Percentiles rank a stretch among this genome's conserved stretches.
Conservation (phyloP, 2,888 invertebrate species). For the Caenorhabditis sp. region DNA sequence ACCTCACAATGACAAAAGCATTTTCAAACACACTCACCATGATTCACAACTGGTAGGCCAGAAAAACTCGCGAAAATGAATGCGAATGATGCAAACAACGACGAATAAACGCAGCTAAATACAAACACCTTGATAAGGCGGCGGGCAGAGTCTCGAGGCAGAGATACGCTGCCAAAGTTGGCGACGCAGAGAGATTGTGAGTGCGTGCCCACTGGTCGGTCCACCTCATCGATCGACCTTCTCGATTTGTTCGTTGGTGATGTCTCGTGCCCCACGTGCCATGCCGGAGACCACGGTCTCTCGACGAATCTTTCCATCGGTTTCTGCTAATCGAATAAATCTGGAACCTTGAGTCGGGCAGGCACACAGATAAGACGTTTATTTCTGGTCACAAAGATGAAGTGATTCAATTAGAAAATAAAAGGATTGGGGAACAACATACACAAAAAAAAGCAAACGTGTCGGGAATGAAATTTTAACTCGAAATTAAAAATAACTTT, state of each 20-base stretch:
- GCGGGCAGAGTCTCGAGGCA: constrained; percentile 31
- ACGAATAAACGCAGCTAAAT: constrained; percentile 55
- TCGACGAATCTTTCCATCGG: constrained; percentile 29
- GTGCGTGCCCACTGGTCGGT: constrained; percentile 9
- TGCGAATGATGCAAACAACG: constrained; percentile 53
- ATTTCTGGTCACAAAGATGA: constrained; percentile 19
- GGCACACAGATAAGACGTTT: constrained; percentile 34
- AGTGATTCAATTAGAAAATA: not conserved
- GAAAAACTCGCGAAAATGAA: constrained; percentile 15
- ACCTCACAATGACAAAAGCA: no score
- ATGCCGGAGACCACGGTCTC: constrained; percentile 43
- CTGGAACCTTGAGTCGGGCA: constrained; percentile 14
- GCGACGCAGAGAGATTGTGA: constrained; percentile 25
- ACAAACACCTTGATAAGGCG: constrained; percentile 62
- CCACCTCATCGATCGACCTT: constrained; percentile 42
- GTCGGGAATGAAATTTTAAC: not conserved
- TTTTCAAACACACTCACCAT: constrained; percentile 52
- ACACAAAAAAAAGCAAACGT: not conserved
- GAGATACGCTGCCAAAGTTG: not conserved
- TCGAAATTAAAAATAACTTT: constrained; percentile 6
- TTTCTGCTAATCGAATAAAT: constrained; percentile 18
- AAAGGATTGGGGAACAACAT: not conserved
- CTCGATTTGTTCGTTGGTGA: constrained; percentile 23
- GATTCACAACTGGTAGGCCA: not conserved
- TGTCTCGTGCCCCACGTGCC: constrained; percentile 33